phyloP scores from a whole-genome alignment of 2,113 vertebrate genomes.

The Rhodinocichla rosea region DNA sequence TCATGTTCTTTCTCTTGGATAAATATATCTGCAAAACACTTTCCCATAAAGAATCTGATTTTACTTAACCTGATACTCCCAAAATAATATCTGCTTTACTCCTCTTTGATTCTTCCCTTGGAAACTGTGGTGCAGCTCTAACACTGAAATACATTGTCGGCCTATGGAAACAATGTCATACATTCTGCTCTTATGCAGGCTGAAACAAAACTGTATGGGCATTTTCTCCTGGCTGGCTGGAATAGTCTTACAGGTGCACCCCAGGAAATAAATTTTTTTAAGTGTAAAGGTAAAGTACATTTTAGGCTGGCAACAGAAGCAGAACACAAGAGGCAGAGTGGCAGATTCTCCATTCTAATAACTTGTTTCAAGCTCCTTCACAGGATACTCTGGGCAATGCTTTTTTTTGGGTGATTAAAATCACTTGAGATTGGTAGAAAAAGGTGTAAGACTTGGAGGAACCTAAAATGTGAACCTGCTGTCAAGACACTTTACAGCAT shows the following conservation, averaged over 20 bases:
- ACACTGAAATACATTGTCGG: background rate
- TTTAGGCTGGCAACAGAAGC: background rate
- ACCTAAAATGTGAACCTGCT: background rate
- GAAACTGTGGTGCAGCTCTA: background rate
- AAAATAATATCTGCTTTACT: background rate
- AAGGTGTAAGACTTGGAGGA: background rate
- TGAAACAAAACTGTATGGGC: background rate
- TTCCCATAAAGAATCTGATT: background rate
- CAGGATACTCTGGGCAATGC: background rate
- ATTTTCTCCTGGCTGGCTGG: background rate
- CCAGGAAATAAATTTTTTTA: background rate
- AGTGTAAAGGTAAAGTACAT: background rate
- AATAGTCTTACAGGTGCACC: background rate
- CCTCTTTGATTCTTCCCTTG: background rate
- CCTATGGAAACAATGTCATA: background rate
- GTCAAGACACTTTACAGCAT: background rate
- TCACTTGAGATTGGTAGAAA: background rate
- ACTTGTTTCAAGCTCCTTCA: background rate
- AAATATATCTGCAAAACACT: background rate
- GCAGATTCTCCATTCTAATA: background rate
- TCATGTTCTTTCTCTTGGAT: background rate
- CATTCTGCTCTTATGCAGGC: background rate
- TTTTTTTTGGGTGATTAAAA: constrained; percentile 11
- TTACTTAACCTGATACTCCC: background rate
- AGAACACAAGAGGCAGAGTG: background rate